These are phyloP conservation scores for Pachyramphus minor DNA, from an alignment of 2,113 vertebrate genomes.

Conservation along the genomic window DNA sequence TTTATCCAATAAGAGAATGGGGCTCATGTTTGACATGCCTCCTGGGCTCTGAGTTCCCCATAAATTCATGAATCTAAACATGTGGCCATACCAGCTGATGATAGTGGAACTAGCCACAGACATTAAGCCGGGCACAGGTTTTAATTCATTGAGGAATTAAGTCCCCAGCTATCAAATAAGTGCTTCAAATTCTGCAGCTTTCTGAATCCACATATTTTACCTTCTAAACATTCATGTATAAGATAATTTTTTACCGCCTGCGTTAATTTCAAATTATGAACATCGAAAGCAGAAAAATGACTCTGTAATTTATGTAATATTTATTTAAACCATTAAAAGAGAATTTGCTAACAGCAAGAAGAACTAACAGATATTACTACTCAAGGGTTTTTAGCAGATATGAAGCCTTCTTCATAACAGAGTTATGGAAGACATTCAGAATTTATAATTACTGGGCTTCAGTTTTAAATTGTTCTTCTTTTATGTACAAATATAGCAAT, in stretches of 20 bases:
- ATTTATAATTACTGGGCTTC: constrained; percentile 42
- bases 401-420: not conserved
- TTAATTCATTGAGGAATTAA: not conserved
- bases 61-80: not conserved
- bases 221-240: not conserved
- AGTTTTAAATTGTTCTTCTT: constrained; percentile 39
- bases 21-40: not conserved
- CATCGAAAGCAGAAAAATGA: not conserved
- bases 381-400: constrained; percentile 40
- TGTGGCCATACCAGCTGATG: not conserved
- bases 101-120: not conserved
- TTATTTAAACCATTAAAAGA: constrained; percentile 43
- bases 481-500: constrained; percentile 34
- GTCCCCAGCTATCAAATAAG: not conserved
- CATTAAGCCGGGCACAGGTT: not conserved
- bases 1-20: not conserved
- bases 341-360: not conserved
- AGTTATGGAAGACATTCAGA: constrained; percentile 11
- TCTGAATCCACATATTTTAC: not conserved
- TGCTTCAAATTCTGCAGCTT: not conserved
- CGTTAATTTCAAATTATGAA: constrained; percentile 42
- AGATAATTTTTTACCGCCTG: not conserved
- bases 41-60: not conserved
- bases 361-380: not conserved
- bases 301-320: constrained; percentile 23